Base-by-base conservation (phyloP, 2,888 invertebrate species). In the Lasioglossum calceatum region DNA sequence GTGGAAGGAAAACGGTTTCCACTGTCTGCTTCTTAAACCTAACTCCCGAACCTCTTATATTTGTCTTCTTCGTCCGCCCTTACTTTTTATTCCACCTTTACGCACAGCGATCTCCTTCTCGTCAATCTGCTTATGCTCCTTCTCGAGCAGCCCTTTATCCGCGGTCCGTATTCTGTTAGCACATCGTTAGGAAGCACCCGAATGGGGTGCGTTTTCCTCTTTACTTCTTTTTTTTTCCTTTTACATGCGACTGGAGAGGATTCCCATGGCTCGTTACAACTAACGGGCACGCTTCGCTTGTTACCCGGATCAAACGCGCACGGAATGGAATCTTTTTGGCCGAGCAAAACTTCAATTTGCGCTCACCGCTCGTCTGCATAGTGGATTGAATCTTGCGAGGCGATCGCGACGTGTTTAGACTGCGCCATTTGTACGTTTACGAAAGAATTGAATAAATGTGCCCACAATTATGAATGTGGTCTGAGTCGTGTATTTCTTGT, bases 101-200 rank as follows among this genome's bases (percentile, higher is more conserved):
- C 81, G 79, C 58, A 44, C 70, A 72, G 78, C 79, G 79, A 80
- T 72, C 85, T 81, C 89, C 77, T 79, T 85, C 86, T 87, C 90
- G 88, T 91, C 94, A 91, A 94, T 94, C 94, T 94, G 94, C 94
- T 94, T 94, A 94, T 93, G 92, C 86, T 92, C 90, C 91, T 87
- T 76, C 84, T 88, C 90, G 88, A 91, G 87, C 84, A n/a, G 79
- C 91, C 93, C 93, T 94, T 94, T 93, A 94, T 94, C 93, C 92
- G 91, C 85, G 89, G 91, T 82, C 91, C 93, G 92, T 92, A 93
- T 93, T 94, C 94, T 95, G 95, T 95, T 95, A 93, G 95, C 94
- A 95, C 95, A 95, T 95, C 95, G 94, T 95, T 95, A 95, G 94
- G 93, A 90, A 90, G 64, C 64, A 87, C 90, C 90, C 72, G 75